These are phyloP conservation scores for Bothrops jararaca DNA, from an alignment of 2,113 vertebrate genomes.

Conservation along the genomic window DNA sequence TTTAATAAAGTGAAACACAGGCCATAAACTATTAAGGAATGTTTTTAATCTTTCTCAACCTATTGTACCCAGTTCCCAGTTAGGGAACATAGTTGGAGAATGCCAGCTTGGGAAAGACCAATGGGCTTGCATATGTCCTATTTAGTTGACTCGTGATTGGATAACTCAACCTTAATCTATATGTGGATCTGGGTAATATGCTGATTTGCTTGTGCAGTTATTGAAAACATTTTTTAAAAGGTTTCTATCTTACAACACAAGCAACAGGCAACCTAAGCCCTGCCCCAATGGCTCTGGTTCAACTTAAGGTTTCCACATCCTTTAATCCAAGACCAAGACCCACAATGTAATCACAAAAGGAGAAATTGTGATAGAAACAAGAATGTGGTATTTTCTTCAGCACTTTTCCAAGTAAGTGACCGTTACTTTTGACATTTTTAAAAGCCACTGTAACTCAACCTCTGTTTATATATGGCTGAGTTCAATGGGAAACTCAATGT, in stretches of 20 bases:
- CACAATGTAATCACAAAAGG: neutral
- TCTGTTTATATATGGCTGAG: constrained; percentile 39
- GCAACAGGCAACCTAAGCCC: neutral
- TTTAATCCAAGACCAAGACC: neutral
- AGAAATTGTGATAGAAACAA: constrained; percentile 10
- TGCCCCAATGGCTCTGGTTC: neutral
- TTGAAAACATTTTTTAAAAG: neutral
- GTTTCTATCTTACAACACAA: neutral
- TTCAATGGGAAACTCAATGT: constrained; percentile 58
- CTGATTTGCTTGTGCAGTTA: neutral
- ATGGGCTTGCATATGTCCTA: neutral
- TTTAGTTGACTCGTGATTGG: neutral
- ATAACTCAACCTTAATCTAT: neutral
- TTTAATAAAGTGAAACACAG: neutral
- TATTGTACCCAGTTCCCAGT: neutral
- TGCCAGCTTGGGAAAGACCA: neutral
- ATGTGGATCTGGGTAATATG: neutral
- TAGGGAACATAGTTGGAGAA: neutral
- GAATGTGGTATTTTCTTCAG: neutral
- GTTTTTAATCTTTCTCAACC: neutral
- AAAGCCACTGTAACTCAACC: constrained; percentile 53
- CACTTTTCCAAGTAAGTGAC: constrained; percentile 12
- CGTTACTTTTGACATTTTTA: constrained; percentile 40
- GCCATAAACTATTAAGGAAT: neutral
- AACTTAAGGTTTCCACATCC: neutral